Base-by-base conservation (phyloP, 2,888 invertebrate genomes). In the Pomacea canaliculata region DNA sequence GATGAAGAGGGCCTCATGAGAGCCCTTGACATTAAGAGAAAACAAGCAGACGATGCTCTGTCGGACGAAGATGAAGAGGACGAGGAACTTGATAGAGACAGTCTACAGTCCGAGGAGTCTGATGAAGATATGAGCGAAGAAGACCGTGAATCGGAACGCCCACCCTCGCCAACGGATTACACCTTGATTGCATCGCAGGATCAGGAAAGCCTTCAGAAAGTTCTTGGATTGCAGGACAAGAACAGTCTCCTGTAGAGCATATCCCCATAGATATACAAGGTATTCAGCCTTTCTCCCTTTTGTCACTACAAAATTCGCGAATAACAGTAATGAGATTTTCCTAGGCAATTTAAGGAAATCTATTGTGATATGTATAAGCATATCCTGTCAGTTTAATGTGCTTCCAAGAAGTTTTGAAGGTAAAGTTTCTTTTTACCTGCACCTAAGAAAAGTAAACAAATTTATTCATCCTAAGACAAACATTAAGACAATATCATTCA, bases 111-210 rank as follows among this genome's bases (percentile, higher is more conserved):
- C 10, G 73, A 71, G 18, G 78, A 76, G 37, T 76, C 77, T 49
- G 76, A 70, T 7, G 71, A 73, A 63, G 66, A 63, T 48, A 67
- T 79, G 76, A 75, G 65, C 18, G 71, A 72, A 9, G 78, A 76
- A 12, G 71, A 74, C 18, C 66, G 37, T 12, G 67, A 37, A 8
- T 71, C 76, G 10, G 88, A 88, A 37, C 71, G 88, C 27, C 89
- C 89, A 48, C 89, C 89, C 37, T 90, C 90, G 23, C 90, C 90
- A 48, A 88, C 90, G 62, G 87, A 90, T 69, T 90, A 86, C 74
- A 89, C 89, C 7, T 82, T 90, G 51, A 84, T 90, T 51, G 84
- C 86, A 27, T 87, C 87, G 51, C 86, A 86, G 74, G 87, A 88
- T 72, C 86, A 87, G 78, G 87, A 87, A 59, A 85, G 83, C 70